A percentile compares a stretch with the other conserved stretches of the same genome.
Conservation (phyloP, 2,888 invertebrate species). For the Criorhina ranunculi region DNA sequence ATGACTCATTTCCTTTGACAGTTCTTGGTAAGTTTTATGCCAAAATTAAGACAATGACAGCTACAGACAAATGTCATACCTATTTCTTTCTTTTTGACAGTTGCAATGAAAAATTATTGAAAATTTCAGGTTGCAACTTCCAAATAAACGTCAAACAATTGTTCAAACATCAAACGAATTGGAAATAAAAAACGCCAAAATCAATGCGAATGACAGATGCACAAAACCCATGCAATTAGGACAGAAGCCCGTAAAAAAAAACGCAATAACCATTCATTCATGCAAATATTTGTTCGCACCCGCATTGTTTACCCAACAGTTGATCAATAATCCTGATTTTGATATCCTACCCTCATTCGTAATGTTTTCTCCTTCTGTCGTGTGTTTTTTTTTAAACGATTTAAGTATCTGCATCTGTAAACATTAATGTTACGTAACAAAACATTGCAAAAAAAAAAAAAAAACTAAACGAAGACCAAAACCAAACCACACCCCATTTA, state of each 20-base stretch:
- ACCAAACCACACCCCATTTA: conserved; percentile 64
- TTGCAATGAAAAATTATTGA: too few species aligned
- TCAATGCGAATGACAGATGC: conserved; percentile 59
- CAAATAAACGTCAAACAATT: not conserved
- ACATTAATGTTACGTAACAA: conserved; percentile 65
- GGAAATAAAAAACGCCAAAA: not conserved
- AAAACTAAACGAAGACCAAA: too few species aligned
- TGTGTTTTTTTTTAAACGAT: conserved; percentile 3
- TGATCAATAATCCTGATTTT: conserved; percentile 69
- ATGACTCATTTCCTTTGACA: too few species aligned
- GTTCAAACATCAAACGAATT: not conserved
- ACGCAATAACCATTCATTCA: conserved; percentile 30
- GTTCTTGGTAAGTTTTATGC: too few species aligned
- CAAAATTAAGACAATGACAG: too few species aligned
- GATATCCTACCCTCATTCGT: conserved; percentile 60
- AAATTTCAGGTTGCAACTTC: too few species aligned
- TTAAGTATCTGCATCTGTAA: conserved; percentile 73
- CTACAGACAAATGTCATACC: too few species aligned
- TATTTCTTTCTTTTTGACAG: too few species aligned
- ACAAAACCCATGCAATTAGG: conserved; percentile 61
- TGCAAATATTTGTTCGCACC: conserved; percentile 69
- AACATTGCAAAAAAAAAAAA: conserved; percentile 56
- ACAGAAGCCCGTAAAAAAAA: conserved; percentile 28
- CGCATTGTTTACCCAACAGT: conserved; percentile 71
- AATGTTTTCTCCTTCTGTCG: conserved; percentile 15